Percentiles rank a stretch among this genome's conserved stretches.
Conservation (phyloP, 2,113 vertebrate genomes). For the Ciconia boyciana region DNA sequence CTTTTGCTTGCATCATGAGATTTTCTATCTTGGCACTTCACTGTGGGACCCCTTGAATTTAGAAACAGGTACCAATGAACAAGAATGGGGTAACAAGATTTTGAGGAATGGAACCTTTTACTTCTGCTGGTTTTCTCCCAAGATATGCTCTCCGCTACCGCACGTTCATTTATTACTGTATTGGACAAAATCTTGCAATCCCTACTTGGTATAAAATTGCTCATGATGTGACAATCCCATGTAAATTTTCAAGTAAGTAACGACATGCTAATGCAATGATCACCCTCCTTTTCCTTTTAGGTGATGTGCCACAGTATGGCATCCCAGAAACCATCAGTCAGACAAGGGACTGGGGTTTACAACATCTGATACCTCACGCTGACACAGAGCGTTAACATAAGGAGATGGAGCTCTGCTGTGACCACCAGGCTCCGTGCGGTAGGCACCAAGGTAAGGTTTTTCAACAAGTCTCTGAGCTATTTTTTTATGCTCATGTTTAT, state of each 20-base stretch:
- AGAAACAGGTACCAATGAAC: background rate
- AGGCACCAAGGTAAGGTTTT: background rate
- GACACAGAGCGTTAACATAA: fast-evolving
- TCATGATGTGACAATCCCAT: background rate
- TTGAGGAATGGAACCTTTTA: background rate
- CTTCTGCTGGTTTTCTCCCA: background rate
- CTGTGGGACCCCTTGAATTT: background rate
- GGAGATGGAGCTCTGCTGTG: background rate
- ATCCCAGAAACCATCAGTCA: background rate
- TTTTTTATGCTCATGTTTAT: background rate
- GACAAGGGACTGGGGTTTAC: background rate
- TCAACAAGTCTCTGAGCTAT: background rate
- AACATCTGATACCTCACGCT: background rate
- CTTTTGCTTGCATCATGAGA: background rate
- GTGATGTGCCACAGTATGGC: background rate
- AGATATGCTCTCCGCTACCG: background rate
- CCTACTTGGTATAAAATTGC: background rate
- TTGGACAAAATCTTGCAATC: background rate
- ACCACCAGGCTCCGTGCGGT: background rate
- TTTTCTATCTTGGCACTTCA: background rate
- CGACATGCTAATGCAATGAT: background rate
- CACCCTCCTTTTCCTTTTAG: background rate
- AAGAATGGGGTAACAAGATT: background rate
- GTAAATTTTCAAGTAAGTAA: background rate
- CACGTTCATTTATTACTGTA: background rate